Conservation (phyloP, 2,797 vertebrate genomes). For the Darevskia nairensis region DNA sequence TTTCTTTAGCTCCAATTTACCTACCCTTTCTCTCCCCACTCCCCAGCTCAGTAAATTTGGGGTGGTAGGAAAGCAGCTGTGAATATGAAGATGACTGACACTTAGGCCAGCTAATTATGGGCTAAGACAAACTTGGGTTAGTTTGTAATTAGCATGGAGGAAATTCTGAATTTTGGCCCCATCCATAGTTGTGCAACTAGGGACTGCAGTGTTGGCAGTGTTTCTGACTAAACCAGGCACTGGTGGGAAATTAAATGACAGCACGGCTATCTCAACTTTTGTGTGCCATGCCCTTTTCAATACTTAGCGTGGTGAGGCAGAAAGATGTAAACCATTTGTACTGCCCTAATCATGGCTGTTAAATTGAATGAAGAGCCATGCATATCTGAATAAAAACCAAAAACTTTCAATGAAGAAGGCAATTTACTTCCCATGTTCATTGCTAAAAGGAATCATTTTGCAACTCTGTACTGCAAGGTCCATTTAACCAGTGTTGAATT, state of each 20-base stretch:
- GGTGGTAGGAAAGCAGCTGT: neutral
- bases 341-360: fast-evolving
- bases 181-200: neutral
- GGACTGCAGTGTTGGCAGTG: neutral
- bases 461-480: conserved; percentile 59
- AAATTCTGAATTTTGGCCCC: neutral
- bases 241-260: neutral
- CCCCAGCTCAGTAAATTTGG: neutral
- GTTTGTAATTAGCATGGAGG: neutral
- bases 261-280: fast-evolving
- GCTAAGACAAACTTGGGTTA: neutral
- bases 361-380: neutral
- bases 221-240: neutral
- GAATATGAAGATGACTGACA: neutral
- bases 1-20: neutral
- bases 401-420: conserved; percentile 3
- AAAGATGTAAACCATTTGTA: neutral
- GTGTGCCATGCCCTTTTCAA: neutral
- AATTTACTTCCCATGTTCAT: conserved; percentile 52
- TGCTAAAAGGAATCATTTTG: conserved; percentile 53
- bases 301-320: neutral
- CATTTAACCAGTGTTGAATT: conserved; percentile 55
- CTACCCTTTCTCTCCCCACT: neutral
- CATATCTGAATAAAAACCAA: conserved; percentile 29
- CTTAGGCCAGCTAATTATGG: neutral